Evolutionary conservation across 2,113 vertebrate genomes (phyloP), one percentile per base, ranked within the genome.

Genomic region (Dromas ardeola): DNA sequence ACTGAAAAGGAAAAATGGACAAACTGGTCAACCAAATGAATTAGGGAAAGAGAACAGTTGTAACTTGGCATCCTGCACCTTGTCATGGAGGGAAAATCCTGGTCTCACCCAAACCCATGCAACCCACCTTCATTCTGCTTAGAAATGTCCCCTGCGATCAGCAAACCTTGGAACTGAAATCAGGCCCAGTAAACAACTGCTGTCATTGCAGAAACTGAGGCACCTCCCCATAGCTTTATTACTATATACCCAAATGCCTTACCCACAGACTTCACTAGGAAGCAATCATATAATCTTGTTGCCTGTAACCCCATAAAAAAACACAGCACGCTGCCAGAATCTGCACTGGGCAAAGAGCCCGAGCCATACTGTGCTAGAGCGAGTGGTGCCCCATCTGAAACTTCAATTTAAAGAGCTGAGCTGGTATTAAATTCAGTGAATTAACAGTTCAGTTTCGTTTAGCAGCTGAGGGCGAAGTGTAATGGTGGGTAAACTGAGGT

Each of bases 41-140:
- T 13, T 11, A 15, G 5, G 2, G 2, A 49, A 62, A 42, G 4
- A 52, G 10, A 66, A 15, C 0, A 4, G 10, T 26, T 81, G 4
- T 59, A 29, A 42, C 45, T 49, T 53, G 10, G 21, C 15, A 47
- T 15, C 4, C 30, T 71, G 15, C 5, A 63, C 6, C 30, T 9
- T 38, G 8, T 15, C 22, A 52, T 4, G 11, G 52, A 80, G 10
- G 5, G 11, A 40, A 74, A 87, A 71, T n/a, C 38, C 27, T 5
- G 3, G 10, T 50, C 36, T 34, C 30, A 38, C 25, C 19, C 40
- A 36, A 70, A 25, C 11, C 5, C 15, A 32, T 1, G 0, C 17
- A 88, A 76, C 14, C 18, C 22, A 49, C 13, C 14, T 34, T 63
- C 14, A 34, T 67, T 82, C 56, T 52, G 10, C 29, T 67, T 36